phyloP scores from a whole-genome alignment of 2,113 vertebrate genomes.

The Neotragus pygmaeus region DNA sequence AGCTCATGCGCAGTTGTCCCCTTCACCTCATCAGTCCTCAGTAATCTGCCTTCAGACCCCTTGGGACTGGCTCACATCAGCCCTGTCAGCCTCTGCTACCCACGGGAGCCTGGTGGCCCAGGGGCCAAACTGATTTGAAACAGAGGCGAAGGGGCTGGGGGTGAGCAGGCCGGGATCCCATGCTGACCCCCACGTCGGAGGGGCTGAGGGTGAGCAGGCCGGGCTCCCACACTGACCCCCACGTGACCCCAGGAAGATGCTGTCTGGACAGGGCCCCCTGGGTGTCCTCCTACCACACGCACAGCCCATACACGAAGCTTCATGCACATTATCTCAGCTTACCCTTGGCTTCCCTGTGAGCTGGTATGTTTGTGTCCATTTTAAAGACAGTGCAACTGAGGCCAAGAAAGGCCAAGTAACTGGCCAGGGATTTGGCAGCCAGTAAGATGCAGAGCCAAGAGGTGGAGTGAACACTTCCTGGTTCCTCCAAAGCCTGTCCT shows the following conservation, averaged over 20 bases:
- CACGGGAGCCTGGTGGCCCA: background rate
- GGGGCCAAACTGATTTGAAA: background rate
- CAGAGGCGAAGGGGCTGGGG: background rate
- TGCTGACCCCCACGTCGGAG: background rate
- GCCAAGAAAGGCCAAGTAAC: background rate
- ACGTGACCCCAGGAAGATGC: background rate
- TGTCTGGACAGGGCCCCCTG: too few species aligned
- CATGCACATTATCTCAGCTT: background rate
- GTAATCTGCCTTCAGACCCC: conserved; percentile 41
- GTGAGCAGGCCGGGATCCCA: background rate
- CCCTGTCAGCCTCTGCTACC: conserved; percentile 24
- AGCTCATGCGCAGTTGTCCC: background rate
- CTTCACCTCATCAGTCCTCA: conserved; percentile 55
- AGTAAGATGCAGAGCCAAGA: background rate
- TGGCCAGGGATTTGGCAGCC: background rate
- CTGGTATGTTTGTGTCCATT: background rate
- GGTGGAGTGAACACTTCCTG: background rate
- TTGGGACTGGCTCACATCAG: conserved; percentile 52
- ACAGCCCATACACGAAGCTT: rapidly evolving
- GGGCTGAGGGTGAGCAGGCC: too few species aligned
- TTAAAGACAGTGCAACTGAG: background rate
- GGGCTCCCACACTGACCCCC: background rate
- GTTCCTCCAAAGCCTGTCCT: background rate
- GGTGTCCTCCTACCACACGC: background rate
- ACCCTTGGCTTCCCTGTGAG: background rate